Percentiles rank a stretch among this genome's conserved stretches.
Conservation (phyloP, 1,140 invertebrate species). For the Drosophila santomea region DNA sequence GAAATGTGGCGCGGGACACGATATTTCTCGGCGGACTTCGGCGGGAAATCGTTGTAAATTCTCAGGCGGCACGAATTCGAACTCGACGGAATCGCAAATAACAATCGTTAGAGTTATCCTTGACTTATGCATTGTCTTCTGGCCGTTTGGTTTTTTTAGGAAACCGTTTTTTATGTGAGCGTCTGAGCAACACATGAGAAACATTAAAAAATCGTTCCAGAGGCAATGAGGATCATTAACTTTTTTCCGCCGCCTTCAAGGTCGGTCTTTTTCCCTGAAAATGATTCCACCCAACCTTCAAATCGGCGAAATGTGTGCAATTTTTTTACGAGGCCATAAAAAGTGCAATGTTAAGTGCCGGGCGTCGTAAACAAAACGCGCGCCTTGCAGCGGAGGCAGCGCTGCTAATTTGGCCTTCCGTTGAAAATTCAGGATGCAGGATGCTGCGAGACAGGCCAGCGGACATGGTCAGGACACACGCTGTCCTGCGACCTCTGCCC, state of each 20-base stretch:
- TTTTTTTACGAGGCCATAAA: conserved; percentile 70
- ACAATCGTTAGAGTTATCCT: conserved; percentile 71
- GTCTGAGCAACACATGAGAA: conserved; percentile 53
- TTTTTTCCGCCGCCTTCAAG: conserved; percentile 66
- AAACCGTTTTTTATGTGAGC: conserved; percentile 27
- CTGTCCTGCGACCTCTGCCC: conserved; percentile 17
- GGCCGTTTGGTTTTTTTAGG: conserved; percentile 34
- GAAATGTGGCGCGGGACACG: conserved; percentile 77
- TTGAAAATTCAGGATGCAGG: conserved; percentile 70
- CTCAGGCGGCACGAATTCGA: conserved; percentile 73
- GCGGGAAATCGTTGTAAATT: conserved; percentile 78
- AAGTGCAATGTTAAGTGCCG: conserved; percentile 64
- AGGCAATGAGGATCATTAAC: conserved; percentile 57
- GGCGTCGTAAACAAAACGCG: conserved; percentile 64
- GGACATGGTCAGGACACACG: conserved; percentile 32
- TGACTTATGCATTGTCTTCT: conserved; percentile 47
- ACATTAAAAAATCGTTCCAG: conserved; percentile 55
- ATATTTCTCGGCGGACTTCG: conserved; percentile 72
- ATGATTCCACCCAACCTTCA: conserved; percentile 28
- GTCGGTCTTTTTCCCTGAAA: conserved; percentile 22
- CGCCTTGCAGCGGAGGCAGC: conserved; percentile 50
- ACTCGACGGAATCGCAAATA: conserved; percentile 21
- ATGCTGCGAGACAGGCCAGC: conserved; percentile 53
- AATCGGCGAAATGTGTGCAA: conserved; percentile 39
- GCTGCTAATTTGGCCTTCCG: conserved; percentile 77